Evolutionary conservation across 37 sponge, comb jelly and placozoan species (phyloP), one percentile per base, ranked within the genome.

Genomic region (Chondrosia reniformis): DNA sequence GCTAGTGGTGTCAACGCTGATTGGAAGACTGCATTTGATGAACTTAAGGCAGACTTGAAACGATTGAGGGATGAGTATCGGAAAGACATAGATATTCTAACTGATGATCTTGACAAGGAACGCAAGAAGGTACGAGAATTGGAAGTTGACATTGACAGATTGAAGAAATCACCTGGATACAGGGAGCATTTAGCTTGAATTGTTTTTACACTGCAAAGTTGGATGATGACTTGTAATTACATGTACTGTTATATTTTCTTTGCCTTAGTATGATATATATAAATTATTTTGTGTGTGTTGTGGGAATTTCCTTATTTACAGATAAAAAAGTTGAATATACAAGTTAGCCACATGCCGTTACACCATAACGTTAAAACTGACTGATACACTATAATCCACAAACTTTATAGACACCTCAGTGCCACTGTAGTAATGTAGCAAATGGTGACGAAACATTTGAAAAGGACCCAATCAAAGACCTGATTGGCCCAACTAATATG

Each of bases 121-220:
- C 63, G 85, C 24, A 91, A 91, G 80, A 74, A 81, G n/a, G 57
- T 63, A 21, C 79, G 82, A 21, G 52, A 54, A 9, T 30, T 84
- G 63, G 65, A 84, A 52, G 72, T 91, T 12, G 92, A 91, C 52
- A 75, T 91, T 54, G 92, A 87, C 40, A 72, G 92, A 27, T 81
- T 91, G 82, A 86, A 86, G 40, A 86, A 91, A 25, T 44, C 22
- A 39, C 12, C 24, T 30, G 61, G 61, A 6, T 30, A 30, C n/a
- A 6, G 61, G 28, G 61, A 59, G 17, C 61, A 19, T 49, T 49
- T 49, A 19, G 52, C 52, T 49, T 49, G 52, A 49, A 49, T 19
- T 49, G 52, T 19, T 49, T 49, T 49, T 49, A 19, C 15, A n/a
- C n/a, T n/a, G 27, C 3, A 56, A 28, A 56, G 58, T 4, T 24